Evolutionary conservation across 2,888 invertebrate species (phyloP).

Genomic region (Coecobrya sp.): DNA sequence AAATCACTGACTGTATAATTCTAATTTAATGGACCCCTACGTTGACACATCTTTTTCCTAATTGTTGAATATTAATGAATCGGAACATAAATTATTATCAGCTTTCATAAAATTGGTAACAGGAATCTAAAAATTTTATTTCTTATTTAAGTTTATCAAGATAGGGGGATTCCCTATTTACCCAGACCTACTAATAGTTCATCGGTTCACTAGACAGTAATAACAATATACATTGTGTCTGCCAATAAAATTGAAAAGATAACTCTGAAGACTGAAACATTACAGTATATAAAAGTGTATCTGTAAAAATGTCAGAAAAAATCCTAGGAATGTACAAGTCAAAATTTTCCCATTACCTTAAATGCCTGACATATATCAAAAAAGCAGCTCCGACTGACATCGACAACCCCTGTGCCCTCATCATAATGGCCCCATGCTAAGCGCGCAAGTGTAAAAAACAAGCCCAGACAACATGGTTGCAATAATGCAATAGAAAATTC

Average conservation of each 20-base stretch:
- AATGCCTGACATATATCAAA: conserved; percentile 80
- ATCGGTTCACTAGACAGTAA: too few species aligned
- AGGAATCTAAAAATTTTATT: too few species aligned
- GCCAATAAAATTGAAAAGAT: conserved; percentile 53
- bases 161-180: background rate
- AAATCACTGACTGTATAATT: background rate
- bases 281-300: conserved; percentile 13
- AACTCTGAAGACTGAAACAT: background rate
- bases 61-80: too few species aligned
- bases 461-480: conserved; percentile 73
- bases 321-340: conserved; percentile 71
- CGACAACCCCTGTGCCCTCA: conserved; percentile 80
- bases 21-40: too few species aligned
- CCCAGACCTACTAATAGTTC: too few species aligned
- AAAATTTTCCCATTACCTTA: conserved; percentile 78
- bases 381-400: conserved; percentile 79
- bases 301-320: conserved; percentile 73
- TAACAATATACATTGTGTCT: background rate
- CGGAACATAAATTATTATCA: too few species aligned
- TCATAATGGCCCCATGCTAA: conserved; percentile 81
- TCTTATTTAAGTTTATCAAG: background rate
- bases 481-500: conserved; percentile 29
- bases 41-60: too few species aligned
- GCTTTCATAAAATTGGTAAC: too few species aligned
- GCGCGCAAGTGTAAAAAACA: conserved; percentile 79